Base-by-base conservation (phyloP, 2,888 invertebrate species). In the Luperina testacea region DNA sequence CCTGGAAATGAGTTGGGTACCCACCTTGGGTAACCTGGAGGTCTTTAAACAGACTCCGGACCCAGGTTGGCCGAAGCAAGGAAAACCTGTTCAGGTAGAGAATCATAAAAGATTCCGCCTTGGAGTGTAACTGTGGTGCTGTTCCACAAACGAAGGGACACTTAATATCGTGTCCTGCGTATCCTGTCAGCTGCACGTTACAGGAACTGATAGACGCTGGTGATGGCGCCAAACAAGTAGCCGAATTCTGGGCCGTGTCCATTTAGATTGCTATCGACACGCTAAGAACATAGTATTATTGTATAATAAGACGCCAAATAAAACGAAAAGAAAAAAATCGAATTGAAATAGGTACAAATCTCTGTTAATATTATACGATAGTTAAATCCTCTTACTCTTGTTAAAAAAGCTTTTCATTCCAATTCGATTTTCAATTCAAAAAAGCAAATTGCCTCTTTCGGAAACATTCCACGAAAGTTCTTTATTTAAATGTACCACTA, bases 401-500 rank as follows among this genome's bases (percentile, higher is more conserved):
- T 61, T 48, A 74, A 65, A 70, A 82, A 81, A 64, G 15, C 7
- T 24, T 75, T 72, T 51, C 57, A 32, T 76, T 72, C 75, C 67
- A 64, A 83, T 79, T 64, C 87, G 32, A 69, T 74, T 61, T 86
- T 59, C 73, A 77, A 74, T 82, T 75, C 59, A 71, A 72, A 72
- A 84, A 72, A 77, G 48, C 57, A 70, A 84, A 51, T 42, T n/a
- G 17, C 38, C 45, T 42, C 13, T 64, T 67, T 72, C 68, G 61
- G 76, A 73, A 72, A 74, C 71, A 72, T 79, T 73, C 71, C 71
- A 75, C 71, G 38, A 77, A 73, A 71, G 67, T 75, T 80, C 75
- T 76, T 59, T 70, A 78, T 88, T 84, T 80, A 83, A 87, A 87
- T 77, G 79, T 72, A 5, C 11, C 53, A 77, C 42, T 74, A 75